phyloP scores from a whole-genome alignment of 2,113 vertebrate species.

The Pelmatolapia mariae region DNA sequence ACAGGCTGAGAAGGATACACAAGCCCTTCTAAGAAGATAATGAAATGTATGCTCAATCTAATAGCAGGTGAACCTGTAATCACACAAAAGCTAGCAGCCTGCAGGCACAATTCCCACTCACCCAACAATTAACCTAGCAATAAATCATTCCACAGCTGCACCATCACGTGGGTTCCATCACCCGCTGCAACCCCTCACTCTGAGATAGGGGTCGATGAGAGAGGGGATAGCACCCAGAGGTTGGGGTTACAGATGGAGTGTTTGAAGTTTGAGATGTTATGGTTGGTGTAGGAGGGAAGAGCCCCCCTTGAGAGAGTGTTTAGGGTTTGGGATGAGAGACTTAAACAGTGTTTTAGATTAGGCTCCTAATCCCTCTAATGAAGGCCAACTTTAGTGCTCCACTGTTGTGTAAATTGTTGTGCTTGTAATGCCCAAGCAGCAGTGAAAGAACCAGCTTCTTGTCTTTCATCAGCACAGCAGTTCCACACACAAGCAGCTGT shows the following conservation, averaged over 20 bases:
- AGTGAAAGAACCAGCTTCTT: slow-evolving; percentile 44
- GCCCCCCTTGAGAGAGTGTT: slow-evolving; percentile 45
- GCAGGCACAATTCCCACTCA: slow-evolving; percentile 33
- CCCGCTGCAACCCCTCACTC: slow-evolving; percentile 13
- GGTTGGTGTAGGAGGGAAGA: slow-evolving; percentile 24
- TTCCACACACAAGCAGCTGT: slow-evolving; percentile 9
- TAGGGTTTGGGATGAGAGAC: slow-evolving; percentile 49
- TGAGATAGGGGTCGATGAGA: slow-evolving; percentile 38
- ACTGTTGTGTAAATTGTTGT: slow-evolving; percentile 54
- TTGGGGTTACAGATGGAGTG: slow-evolving; percentile 59
- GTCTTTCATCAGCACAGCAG: slow-evolving; percentile 51
- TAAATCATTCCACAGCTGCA: slow-evolving; percentile 63
- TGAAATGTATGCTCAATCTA: slow-evolving; percentile 37
- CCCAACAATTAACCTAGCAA: slow-evolving; percentile 51
- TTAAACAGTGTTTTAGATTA: slow-evolving; percentile 55
- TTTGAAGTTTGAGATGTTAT: slow-evolving; percentile 65
- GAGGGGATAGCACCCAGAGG: slow-evolving; percentile 41
- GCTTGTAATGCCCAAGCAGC: slow-evolving; percentile 18
- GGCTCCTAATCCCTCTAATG: slow-evolving; percentile 59
- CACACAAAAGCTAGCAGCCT: slow-evolving; percentile 27
- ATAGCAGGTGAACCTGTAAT: slow-evolving; percentile 54
- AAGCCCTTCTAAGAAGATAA: slow-evolving; percentile 42
- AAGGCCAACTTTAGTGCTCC: slow-evolving; percentile 46
- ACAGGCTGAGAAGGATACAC: neutral
- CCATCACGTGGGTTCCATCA: slow-evolving; percentile 48